phyloP scores from a whole-genome alignment of 2,888 invertebrate genomes.

The Pheosia gnoma region DNA sequence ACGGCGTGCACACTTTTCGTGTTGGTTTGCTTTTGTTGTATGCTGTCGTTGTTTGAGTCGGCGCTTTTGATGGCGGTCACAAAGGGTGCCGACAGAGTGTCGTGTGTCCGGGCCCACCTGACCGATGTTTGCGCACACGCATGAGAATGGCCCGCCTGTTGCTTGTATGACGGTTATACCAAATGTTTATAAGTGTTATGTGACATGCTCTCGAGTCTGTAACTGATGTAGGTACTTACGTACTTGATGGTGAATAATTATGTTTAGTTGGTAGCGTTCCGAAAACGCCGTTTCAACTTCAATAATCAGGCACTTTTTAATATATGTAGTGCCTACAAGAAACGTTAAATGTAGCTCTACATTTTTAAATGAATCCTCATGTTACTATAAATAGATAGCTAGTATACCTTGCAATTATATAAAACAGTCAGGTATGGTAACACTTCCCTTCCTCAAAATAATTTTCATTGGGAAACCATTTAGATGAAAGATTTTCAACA shows the following conservation, averaged over 20 bases:
- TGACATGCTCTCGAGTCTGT: constrained; percentile 17
- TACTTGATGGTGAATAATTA: not conserved
- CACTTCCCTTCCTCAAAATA: too few relatives aligned
- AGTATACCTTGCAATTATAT: too few relatives aligned
- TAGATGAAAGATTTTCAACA: too few relatives aligned
- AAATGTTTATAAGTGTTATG: constrained; percentile 11
- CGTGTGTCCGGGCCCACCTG: constrained; percentile 79
- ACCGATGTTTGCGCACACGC: constrained; percentile 66
- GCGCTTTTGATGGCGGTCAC: constrained; percentile 72
- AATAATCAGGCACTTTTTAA: too few relatives aligned
- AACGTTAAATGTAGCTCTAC: too few relatives aligned
- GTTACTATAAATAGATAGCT: too few relatives aligned
- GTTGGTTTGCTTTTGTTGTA: constrained; percentile 2
- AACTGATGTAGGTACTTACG: not conserved
- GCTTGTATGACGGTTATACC: constrained; percentile 30
- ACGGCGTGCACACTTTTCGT: constrained; percentile 18
- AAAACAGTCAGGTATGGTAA: too few relatives aligned
- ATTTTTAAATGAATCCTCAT: too few relatives aligned
- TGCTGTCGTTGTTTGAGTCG: constrained; percentile 66
- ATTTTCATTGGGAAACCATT: too few relatives aligned
- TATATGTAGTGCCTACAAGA: too few relatives aligned
- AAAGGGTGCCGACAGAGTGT: constrained; percentile 78
- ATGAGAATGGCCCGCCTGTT: constrained; percentile 32
- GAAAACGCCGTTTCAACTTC: too few relatives aligned
- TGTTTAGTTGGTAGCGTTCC: not conserved